Base-by-base conservation (phyloP, 2,113 vertebrate genomes). In the Martes martes region DNA sequence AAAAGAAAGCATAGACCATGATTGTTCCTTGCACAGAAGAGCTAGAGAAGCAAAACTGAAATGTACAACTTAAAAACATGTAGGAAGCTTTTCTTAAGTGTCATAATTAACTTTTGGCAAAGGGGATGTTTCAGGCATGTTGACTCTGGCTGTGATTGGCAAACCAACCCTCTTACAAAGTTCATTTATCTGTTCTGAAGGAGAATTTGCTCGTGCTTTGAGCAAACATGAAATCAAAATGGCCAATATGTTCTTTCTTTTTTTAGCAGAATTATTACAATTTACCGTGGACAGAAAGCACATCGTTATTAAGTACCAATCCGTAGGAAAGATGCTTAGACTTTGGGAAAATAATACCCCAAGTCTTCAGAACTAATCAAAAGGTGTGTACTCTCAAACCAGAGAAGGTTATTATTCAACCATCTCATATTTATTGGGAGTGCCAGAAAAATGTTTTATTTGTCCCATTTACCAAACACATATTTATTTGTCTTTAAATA, bases 1-100 rank as follows among this genome's bases (percentile, higher is more conserved):
- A 97, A 97, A 97, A 97, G 50, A 96, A 98, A 98, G 81, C 97
- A 98, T 95, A 97, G 98, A 96, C 98, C 97, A 96, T 96, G 93
- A 63, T 96, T 97, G 91, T 87, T 98, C 95, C 87, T 55, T 96
- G 91, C 93, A 98, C 63, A 63, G 81, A 98, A 97, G 83, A 96
- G 84, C 92, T 95, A 96, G 87, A 97, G 95, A 98, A 95, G 89
- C 85, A 98, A 98, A 98, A 91, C 15, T 95, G 96, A 97, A 98
- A 98, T 97, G 93, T 95, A 96, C 87, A 97, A 97, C 98, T 98
- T 98, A n/a, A 97, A 98, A 98, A 98, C 95, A 93, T 84, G 92
- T 89, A 98, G 39, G 94, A 97, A 91, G 10, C 57, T 89, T 97
- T 67, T 94, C 89, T 97, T 95, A 81, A 97, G 91, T 98, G 97